A percentile compares a stretch with the other conserved stretches of the same genome.
Conservation (phyloP, 2,797 vertebrate species). For the Crypturellus tataupa region DNA sequence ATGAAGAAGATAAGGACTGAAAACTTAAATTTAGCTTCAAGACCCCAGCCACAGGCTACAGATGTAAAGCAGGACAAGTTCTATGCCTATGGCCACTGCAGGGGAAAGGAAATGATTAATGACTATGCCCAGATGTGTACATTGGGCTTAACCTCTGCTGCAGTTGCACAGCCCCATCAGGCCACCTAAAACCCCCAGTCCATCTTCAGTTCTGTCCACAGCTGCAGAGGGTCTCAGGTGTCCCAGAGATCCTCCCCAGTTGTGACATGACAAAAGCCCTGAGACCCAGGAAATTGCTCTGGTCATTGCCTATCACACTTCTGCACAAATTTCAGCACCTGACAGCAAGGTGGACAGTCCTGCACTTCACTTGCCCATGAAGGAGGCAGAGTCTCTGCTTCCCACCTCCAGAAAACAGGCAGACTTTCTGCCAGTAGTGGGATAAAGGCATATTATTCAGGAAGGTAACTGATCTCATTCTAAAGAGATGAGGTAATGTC, state of each 20-base stretch:
- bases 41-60: background rate
- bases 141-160: background rate
- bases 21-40: background rate
- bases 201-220: background rate
- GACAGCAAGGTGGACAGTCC: background rate
- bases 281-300: background rate
- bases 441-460: background rate
- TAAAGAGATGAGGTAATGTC: background rate
- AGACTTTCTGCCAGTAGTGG: background rate
- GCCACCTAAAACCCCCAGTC: background rate
- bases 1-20: background rate
- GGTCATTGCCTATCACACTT: background rate
- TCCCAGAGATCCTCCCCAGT: background rate
- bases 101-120: background rate
- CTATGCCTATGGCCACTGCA: background rate
- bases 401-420: background rate
- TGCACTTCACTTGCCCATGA: background rate
- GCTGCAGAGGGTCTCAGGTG: background rate
- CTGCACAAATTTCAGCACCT: background rate
- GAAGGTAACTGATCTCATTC: background rate
- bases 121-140: background rate
- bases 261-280: background rate
- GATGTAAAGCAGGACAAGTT: rapidly evolving
- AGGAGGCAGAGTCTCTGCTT: background rate
- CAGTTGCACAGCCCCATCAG: background rate